Evolutionary conservation across 1,140 invertebrate genomes (phyloP).

Genomic region (Drosophila suzukii): DNA sequence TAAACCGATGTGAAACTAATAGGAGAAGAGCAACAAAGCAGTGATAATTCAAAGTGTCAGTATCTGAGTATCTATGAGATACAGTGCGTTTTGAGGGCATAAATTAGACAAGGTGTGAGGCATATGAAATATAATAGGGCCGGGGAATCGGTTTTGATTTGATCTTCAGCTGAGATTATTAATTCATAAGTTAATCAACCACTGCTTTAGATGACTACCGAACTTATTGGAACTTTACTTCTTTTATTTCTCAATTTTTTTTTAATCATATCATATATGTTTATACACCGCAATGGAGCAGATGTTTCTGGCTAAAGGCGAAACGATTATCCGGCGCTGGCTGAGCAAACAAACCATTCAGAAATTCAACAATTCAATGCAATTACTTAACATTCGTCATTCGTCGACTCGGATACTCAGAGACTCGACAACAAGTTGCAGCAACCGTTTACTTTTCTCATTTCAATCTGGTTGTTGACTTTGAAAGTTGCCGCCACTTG

Average conservation of each 20-base stretch:
- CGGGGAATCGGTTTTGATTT: no score
- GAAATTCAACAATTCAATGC: slow-evolving; percentile 30
- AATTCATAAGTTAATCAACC: no score
- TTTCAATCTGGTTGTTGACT: slow-evolving; percentile 64
- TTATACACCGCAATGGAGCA: slow-evolving; percentile 12
- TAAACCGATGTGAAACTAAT: slow-evolving; percentile 5
- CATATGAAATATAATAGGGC: no score
- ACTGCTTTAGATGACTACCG: no score
- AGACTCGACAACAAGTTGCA: slow-evolving; percentile 39
- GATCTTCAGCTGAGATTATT: no score
- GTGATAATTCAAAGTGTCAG: slow-evolving; percentile 9
- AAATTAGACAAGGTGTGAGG: background rate
- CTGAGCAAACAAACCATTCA: slow-evolving; percentile 13
- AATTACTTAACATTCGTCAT: slow-evolving; percentile 55
- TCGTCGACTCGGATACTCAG: slow-evolving; percentile 1
- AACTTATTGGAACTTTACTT: background rate
- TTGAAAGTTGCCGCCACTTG: slow-evolving; percentile 58
- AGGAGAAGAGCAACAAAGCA: slow-evolving; percentile 1
- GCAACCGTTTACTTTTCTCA: slow-evolving; percentile 53
- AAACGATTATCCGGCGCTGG: slow-evolving; percentile 26
- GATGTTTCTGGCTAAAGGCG: slow-evolving; percentile 34
- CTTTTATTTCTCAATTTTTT: background rate
- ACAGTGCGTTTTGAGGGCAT: slow-evolving; percentile 3
- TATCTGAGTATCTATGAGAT: slow-evolving; percentile 12
- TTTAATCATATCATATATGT: background rate